Percentiles rank a stretch among this genome's conserved stretches.
Evolutionary conservation across 2,888 invertebrate species (phyloP).

Genomic region (Spialia ferax): DNA sequence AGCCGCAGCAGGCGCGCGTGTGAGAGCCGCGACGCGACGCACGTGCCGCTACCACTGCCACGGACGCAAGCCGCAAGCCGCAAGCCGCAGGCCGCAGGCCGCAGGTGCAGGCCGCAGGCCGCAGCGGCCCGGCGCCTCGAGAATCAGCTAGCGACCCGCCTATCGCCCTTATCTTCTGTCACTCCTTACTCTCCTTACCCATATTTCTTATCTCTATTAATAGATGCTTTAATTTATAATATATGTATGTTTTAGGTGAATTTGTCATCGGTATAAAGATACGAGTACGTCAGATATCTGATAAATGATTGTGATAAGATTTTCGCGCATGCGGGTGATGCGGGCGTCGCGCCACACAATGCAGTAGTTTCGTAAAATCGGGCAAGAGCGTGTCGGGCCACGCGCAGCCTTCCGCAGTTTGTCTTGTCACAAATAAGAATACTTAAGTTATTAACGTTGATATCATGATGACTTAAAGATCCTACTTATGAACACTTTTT

Average conservation of each 20-base stretch:
- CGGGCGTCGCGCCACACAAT: background rate
- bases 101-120: no score
- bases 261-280: conserved; percentile 36
- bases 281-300: conserved; percentile 43
- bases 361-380: background rate
- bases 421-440: no score
- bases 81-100: no score
- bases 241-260: conserved; percentile 16
- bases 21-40: no score
- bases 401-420: no score
- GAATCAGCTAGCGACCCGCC: background rate
- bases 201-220: conserved; percentile 21
- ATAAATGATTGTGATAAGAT: conserved; percentile 26
- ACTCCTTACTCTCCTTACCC: conserved; percentile 35
- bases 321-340: background rate
- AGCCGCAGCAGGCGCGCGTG: no score
- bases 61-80: no score
- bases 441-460: no score
- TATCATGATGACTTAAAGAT: no score
- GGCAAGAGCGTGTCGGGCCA: background rate
- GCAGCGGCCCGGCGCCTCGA: no score
- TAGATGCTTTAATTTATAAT: conserved; percentile 27
- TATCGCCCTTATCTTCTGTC: conserved; percentile 22
- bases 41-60: no score
- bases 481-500: no score